A percentile compares a stretch with the other conserved stretches of the same genome.
Conservation (phyloP, 2,797 vertebrate genomes). For the Schizothorax lantsangensis region DNA sequence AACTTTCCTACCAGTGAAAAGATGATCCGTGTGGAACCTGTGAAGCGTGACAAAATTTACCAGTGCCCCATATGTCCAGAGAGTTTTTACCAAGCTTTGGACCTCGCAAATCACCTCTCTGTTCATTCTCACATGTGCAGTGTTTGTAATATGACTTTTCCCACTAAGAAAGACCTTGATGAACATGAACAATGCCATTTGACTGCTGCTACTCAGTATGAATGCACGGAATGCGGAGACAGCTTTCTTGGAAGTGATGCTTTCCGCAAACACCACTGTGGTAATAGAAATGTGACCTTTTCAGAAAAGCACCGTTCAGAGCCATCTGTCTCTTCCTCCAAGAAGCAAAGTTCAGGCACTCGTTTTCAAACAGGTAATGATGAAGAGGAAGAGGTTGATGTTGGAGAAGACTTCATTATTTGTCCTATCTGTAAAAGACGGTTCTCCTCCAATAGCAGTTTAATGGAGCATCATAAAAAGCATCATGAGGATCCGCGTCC, state of each 20-base stretch:
- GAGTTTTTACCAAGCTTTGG: constrained; percentile 67
- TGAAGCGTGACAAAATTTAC: constrained; percentile 60
- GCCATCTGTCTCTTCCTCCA: constrained; percentile 31
- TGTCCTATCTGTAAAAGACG: constrained; percentile 73
- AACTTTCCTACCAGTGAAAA: constrained; percentile 25
- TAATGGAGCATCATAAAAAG: constrained; percentile 78
- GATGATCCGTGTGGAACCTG: constrained; percentile 10
- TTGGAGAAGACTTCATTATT: constrained; percentile 75
- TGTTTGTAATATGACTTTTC: constrained; percentile 68
- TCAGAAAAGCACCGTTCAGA: constrained; percentile 43
- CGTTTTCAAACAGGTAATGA: constrained; percentile 62
- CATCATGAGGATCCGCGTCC: constrained; percentile 65
- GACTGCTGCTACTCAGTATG: constrained; percentile 69
- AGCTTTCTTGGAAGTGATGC: constrained; percentile 71
- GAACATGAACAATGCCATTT: constrained; percentile 68
- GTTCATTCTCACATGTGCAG: constrained; percentile 71
- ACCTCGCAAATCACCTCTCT: constrained; percentile 75
- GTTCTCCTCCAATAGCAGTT: constrained; percentile 73
- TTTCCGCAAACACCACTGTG: constrained; percentile 75
- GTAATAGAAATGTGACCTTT: constrained; percentile 36
- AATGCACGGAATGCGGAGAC: constrained; percentile 76
- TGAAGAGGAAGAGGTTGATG: constrained; percentile 79
- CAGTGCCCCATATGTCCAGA: constrained; percentile 77
- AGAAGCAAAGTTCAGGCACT: constrained; percentile 36
- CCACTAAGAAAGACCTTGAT: constrained; percentile 64